Evolutionary conservation across 1,140 invertebrate species (phyloP).

Genomic region (Palaemon carinicauda): DNA sequence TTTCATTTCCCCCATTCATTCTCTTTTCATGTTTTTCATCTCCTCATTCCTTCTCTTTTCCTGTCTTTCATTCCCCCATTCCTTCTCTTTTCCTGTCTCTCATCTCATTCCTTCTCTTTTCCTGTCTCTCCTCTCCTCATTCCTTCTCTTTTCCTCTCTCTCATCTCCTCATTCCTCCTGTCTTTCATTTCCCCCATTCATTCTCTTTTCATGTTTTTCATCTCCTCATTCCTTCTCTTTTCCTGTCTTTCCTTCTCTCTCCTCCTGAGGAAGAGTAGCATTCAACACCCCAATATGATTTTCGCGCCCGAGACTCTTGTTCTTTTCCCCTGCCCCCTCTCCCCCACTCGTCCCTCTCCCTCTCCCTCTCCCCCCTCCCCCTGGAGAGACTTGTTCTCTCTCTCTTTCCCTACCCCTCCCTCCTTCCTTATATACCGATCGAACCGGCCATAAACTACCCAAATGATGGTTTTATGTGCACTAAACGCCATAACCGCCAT

Average conservation of each 20-base stretch:
- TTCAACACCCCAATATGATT: not conserved
- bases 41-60: not conserved
- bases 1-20: not conserved
- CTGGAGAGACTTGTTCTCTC: too few species aligned
- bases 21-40: not conserved
- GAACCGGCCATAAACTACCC: not conserved
- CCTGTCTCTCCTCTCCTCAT: not conserved
- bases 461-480: slow-evolving; percentile 25
- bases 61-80: not conserved
- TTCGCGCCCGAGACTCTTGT: not conserved
- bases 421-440: slow-evolving; percentile 12
- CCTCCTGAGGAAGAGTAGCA: not conserved
- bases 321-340: not conserved
- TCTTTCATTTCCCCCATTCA: not conserved
- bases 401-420: not conserved
- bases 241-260: not conserved
- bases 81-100: not conserved
- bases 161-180: not conserved
- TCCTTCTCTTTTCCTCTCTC: not conserved
- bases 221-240: not conserved
- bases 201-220: not conserved
- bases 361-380: not conserved
- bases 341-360: not conserved
- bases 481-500: slow-evolving; percentile 9
- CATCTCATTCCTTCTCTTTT: not conserved